phyloP scores from a whole-genome alignment of 2,797 vertebrate genomes.

The Scolopax rusticola region DNA sequence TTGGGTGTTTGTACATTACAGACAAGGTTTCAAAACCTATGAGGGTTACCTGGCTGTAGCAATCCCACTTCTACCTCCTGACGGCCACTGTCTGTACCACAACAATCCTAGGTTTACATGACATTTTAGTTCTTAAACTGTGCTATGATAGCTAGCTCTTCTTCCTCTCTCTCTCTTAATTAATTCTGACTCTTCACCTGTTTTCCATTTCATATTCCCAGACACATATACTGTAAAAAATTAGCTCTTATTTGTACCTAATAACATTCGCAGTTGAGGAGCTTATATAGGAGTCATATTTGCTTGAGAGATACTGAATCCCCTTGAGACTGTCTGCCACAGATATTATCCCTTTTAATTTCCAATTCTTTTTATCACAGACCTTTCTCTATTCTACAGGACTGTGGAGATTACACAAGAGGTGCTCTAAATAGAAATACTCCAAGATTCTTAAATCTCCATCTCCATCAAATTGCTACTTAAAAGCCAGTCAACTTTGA shows the following conservation, averaged over 20 bases:
- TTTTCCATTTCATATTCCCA: slow-evolving; percentile 43
- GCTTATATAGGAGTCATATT: slow-evolving; percentile 55
- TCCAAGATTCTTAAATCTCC: slow-evolving; percentile 44
- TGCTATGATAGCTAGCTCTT: neutral
- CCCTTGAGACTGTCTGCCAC: slow-evolving; percentile 61
- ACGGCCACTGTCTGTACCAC: neutral
- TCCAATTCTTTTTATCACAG: slow-evolving; percentile 68
- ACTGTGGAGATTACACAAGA: slow-evolving; percentile 53
- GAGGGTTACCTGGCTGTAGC: neutral
- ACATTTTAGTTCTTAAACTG: neutral
- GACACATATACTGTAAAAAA: slow-evolving; percentile 55
- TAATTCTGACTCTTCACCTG: slow-evolving; percentile 54
- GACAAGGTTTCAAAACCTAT: neutral
- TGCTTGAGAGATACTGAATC: slow-evolving; percentile 53
- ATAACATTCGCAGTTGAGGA: slow-evolving; percentile 57
- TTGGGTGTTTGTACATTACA: neutral
- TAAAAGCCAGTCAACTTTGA: slow-evolving; percentile 31
- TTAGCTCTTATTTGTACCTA: slow-evolving; percentile 65
- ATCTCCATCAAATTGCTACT: slow-evolving; percentile 52
- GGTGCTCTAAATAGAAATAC: slow-evolving; percentile 50
- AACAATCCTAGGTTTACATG: neutral
- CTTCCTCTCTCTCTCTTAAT: neutral
- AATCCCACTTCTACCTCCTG: neutral
- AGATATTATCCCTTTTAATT: slow-evolving; percentile 72
- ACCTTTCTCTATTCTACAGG: neutral